Base-by-base conservation (phyloP, 2,113 vertebrate species). In the Leptocoma aspasia region DNA sequence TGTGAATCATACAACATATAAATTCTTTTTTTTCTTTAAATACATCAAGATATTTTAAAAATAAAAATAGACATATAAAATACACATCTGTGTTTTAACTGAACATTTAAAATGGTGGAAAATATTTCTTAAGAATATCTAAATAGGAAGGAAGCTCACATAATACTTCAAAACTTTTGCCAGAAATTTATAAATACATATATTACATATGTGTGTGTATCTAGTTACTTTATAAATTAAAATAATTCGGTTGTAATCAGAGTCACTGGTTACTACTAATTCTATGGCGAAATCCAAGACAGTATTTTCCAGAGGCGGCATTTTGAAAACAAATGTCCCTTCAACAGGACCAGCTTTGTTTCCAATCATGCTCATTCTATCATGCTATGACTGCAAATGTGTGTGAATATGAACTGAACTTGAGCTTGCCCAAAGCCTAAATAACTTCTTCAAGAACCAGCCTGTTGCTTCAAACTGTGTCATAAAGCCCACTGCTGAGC, bases 1-100 rank as follows among this genome's bases (percentile, higher is more conserved):
- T 97, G 94, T 97, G 98, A 98, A 98, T 97, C 95, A 97, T 92
- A 95, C 59, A 97, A 97, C 88, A 82, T 85, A 97, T 80, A 16
- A 41, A 96, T 93, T 83, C 18, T 95, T 96, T 93, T n/a, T 95
- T 97, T 94, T 88, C 44, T 80, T 94, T 92, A 95, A 96, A 86
- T 79, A 93, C 8, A 91, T 72, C 54, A 93, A 80, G 59, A 87
- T 52, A 71, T 49, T 95, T 96, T 79, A 28, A 94, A 95, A 93
- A 87, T 81, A 92, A n/a, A 80, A 92, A 72, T 91, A 65, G 66
- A 87, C 53, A 85, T 57, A 15, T 31, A 52, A 70, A 94, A 85
- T 53, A 59, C 75, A 84, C 30, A 73, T 50, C 41, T 53, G 66
- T 47, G 23, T 82, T 60, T 94, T 94, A 89, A 91, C 20, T 27